Evolutionary conservation across 1,140 invertebrate genomes (phyloP).

Genomic region (Cotesia typhae): DNA sequence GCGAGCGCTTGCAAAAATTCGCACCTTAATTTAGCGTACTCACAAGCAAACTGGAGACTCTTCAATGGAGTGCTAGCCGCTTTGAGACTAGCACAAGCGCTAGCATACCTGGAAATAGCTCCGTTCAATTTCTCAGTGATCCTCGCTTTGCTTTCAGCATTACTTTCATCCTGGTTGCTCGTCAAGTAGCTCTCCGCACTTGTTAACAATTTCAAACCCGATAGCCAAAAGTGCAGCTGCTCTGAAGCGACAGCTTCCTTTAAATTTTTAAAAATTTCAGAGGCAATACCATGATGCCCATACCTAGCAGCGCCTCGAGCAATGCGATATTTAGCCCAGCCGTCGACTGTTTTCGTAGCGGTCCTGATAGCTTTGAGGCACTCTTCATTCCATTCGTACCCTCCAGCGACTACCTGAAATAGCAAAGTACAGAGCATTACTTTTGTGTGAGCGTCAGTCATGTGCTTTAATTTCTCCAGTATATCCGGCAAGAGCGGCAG

Average conservation of each 20-base stretch:
- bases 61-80: conserved; percentile 76
- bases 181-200: conserved; percentile 71
- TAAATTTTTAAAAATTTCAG: conserved; percentile 73
- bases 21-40: conserved; percentile 78
- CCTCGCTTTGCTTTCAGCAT: conserved; percentile 48
- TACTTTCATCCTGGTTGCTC: conserved; percentile 50
- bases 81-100: conserved; percentile 77
- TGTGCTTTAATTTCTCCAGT: conserved; percentile 64
- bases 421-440: conserved; percentile 82
- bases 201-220: conserved; percentile 77
- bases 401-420: conserved; percentile 81
- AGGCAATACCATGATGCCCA: conserved; percentile 81
- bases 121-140: conserved; percentile 71
- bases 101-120: conserved; percentile 71
- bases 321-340: conserved; percentile 88
- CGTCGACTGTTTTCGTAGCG: conserved; percentile 71
- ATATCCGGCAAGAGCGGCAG: conserved; percentile 69
- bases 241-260: conserved; percentile 85
- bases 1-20: conserved; percentile 81
- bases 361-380: conserved; percentile 67
- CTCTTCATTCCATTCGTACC: conserved; percentile 69
- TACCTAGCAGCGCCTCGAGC: conserved; percentile 86
- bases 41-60: conserved; percentile 79
- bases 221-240: conserved; percentile 89
- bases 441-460: conserved; percentile 58